Evolutionary conservation across 1,140 invertebrate species (phyloP).

Genomic region (silkworm (Bombyx mori)): DNA sequence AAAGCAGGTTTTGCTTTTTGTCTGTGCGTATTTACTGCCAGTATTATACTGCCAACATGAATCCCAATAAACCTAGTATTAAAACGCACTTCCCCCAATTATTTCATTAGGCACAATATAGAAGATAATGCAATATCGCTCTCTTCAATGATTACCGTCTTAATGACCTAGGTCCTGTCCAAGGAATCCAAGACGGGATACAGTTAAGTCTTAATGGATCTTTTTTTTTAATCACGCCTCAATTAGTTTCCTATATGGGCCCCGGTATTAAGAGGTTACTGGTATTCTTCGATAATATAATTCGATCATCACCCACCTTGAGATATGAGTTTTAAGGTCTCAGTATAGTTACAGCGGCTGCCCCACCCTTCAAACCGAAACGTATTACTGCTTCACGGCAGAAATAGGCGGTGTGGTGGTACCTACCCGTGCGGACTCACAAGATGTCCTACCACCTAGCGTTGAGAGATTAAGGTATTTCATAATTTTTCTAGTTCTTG

Average conservation of each 20-base stretch:
- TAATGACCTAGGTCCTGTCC: constrained; percentile 48
- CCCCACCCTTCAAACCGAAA: too few relatives aligned
- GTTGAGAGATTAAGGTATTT: too few relatives aligned
- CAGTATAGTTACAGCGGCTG: too few relatives aligned
- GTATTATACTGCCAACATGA: not conserved
- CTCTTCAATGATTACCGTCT: constrained; percentile 35
- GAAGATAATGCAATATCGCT: constrained; percentile 50
- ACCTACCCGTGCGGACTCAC: too few relatives aligned
- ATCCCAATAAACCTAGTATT: not conserved
- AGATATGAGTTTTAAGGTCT: too few relatives aligned
- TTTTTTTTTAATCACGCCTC: not conserved
- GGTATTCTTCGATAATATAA: not conserved
- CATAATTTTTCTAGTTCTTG: too few relatives aligned
- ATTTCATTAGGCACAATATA: constrained; percentile 53
- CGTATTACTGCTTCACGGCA: too few relatives aligned
- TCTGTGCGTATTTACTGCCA: too few relatives aligned
- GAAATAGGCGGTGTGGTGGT: too few relatives aligned
- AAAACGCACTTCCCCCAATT: constrained; percentile 38
- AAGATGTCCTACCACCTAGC: not conserved
- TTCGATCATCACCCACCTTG: not conserved
- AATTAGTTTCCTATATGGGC: too few relatives aligned
- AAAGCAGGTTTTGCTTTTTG: too few relatives aligned
- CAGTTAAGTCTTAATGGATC: not conserved
- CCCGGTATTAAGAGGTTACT: not conserved
- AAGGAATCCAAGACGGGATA: constrained; percentile 3